Evolutionary conservation across 1,140 invertebrate species (phyloP).

Genomic region (Neodiprion fabricii): DNA sequence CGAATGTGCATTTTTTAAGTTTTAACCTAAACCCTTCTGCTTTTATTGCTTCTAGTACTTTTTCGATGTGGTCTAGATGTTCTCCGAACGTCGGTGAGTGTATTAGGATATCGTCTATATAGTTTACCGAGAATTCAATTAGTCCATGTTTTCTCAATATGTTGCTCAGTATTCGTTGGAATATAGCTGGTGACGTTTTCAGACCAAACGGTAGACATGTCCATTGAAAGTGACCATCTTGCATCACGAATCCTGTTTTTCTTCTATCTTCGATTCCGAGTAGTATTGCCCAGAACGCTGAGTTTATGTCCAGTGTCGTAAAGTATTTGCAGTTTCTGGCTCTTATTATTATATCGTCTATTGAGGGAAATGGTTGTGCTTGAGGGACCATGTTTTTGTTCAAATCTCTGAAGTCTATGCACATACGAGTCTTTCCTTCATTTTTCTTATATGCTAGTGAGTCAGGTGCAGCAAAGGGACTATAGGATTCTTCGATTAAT

Average conservation of each 20-base stretch:
- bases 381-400: slow-evolving; percentile 49
- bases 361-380: slow-evolving; percentile 45
- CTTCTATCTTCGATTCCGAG: slow-evolving; percentile 26
- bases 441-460: too few relatives aligned
- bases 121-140: slow-evolving; percentile 27
- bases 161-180: slow-evolving; percentile 33
- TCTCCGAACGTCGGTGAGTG: slow-evolving; percentile 29
- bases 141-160: slow-evolving; percentile 28
- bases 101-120: slow-evolving; percentile 29
- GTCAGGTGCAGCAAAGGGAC: slow-evolving; percentile 44
- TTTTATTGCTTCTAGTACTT: slow-evolving; percentile 31
- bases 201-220: slow-evolving; percentile 32
- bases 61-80: slow-evolving; percentile 25
- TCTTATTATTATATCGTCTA: slow-evolving; percentile 42
- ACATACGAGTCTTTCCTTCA: slow-evolving; percentile 33
- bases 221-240: slow-evolving; percentile 34
- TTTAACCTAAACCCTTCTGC: slow-evolving; percentile 17
- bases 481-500: slow-evolving; percentile 49
- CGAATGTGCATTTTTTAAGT: slow-evolving; percentile 26
- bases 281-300: slow-evolving; percentile 49
- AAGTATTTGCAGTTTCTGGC: slow-evolving; percentile 44
- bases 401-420: slow-evolving; percentile 47
- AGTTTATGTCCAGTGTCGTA: slow-evolving; percentile 45
- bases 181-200: slow-evolving; percentile 35
- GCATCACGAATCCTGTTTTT: slow-evolving; percentile 33